These are phyloP conservation scores for Trialeurodes vaporariorum DNA, from an alignment of 1,140 invertebrate species.

Conservation along the genomic window DNA sequence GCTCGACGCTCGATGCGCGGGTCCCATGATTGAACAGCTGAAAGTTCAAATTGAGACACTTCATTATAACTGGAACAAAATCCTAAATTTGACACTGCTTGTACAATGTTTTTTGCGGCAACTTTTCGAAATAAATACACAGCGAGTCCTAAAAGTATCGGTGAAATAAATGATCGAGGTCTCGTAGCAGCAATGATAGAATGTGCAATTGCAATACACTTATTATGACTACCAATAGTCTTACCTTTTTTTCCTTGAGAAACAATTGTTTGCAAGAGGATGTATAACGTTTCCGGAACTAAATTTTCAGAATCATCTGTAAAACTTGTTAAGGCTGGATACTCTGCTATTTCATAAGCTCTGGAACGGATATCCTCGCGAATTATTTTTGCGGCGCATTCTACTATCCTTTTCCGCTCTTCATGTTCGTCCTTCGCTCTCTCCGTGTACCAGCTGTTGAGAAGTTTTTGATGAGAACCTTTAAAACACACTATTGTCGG, in stretches of 20 bases:
- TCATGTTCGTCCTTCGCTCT: constrained; percentile 11
- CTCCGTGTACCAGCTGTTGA: constrained; percentile 21
- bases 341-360: constrained; percentile 26
- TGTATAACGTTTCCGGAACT: constrained; percentile 13
- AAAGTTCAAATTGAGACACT: constrained; percentile 21
- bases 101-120: constrained; percentile 23
- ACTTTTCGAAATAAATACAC: constrained; percentile 23
- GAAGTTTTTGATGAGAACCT: constrained; percentile 21
- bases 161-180: constrained; percentile 25
- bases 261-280: constrained; percentile 18
- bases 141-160: constrained; percentile 21
- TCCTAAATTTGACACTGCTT: constrained; percentile 21
- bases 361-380: constrained; percentile 23
- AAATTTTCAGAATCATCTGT: constrained; percentile 13
- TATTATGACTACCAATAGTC: constrained; percentile 4
- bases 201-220: constrained; percentile 20
- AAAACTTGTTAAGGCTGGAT: constrained; percentile 27
- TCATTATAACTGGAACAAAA: constrained; percentile 21
- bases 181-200: constrained; percentile 23
- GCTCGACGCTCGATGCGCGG: constrained; percentile 13
- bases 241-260: constrained; percentile 12
- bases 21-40: constrained; percentile 16
- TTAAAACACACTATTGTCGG: constrained; percentile 25
- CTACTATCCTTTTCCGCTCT: constrained; percentile 21
- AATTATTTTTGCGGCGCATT: constrained; percentile 25